These are phyloP conservation scores for Icerya purchasi DNA, from an alignment of 2,888 invertebrate genomes.

Conservation along the genomic window DNA sequence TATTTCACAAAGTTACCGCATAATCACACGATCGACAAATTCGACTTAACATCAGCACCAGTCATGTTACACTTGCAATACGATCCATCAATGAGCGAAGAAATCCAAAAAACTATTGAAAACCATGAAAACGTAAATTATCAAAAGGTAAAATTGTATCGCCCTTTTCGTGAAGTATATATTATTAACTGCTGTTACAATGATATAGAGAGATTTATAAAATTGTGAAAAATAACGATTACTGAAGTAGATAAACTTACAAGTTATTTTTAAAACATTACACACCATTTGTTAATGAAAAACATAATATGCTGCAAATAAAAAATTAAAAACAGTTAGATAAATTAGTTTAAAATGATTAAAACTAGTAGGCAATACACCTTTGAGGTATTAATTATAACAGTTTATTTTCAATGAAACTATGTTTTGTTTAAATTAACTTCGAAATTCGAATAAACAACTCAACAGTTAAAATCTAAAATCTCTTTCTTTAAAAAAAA, in stretches of 20 bases:
- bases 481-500: too few relatives aligned
- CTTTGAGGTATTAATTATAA: too few relatives aligned
- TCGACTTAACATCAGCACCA: slow-evolving; percentile 59
- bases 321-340: too few relatives aligned
- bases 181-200: background rate
- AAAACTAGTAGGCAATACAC: too few relatives aligned
- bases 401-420: too few relatives aligned
- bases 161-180: background rate
- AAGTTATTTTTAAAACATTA: slow-evolving; percentile 1
- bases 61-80: slow-evolving; percentile 58
- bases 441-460: too few relatives aligned
- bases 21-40: slow-evolving; percentile 23
- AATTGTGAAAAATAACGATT: background rate
- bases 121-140: background rate
- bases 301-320: too few relatives aligned
- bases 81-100: slow-evolving; percentile 41
- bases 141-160: background rate
- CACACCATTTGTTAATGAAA: too few relatives aligned
- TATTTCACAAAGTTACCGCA: background rate
- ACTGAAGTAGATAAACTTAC: background rate
- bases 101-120: slow-evolving; percentile 43
- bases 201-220: background rate
- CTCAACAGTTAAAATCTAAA: too few relatives aligned
- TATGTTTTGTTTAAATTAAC: too few relatives aligned
- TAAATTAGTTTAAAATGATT: too few relatives aligned